A percentile compares a stretch with the other conserved stretches of the same genome.
Evolutionary conservation across 2,797 vertebrate genomes (phyloP).

Genomic region (Lutjanus argentimaculatus): DNA sequence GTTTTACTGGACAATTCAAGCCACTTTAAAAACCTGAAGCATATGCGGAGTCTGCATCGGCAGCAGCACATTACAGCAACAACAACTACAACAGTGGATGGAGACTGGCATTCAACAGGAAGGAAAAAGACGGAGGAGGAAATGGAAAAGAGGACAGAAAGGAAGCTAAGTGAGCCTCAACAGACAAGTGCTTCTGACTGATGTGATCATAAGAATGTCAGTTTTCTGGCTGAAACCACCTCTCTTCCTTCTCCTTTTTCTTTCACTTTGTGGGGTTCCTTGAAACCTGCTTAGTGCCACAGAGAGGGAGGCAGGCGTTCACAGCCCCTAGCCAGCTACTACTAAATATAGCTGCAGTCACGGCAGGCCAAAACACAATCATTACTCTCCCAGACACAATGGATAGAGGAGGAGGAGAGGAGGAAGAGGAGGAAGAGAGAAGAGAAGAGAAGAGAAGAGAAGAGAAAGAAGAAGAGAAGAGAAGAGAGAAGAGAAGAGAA

Average conservation of each 20-base stretch:
- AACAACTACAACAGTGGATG: constrained; percentile 17
- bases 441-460: constrained; percentile 10
- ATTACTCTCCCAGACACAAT: constrained; percentile 79
- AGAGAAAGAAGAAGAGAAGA: constrained; percentile 1
- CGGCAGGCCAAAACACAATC: constrained; percentile 78
- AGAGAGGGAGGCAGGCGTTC: constrained; percentile 67
- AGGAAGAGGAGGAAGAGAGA: constrained; percentile 6
- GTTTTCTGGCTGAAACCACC: constrained; percentile 48
- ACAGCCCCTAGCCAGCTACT: constrained; percentile 69
- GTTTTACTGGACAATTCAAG: constrained; percentile 69
- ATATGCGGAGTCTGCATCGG: constrained; percentile 55
- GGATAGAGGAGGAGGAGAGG: constrained; percentile 44
- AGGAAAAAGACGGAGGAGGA: constrained; percentile 6
- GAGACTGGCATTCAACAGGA: constrained; percentile 24
- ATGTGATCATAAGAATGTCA: constrained; percentile 32
- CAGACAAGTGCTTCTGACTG: constrained; percentile 46
- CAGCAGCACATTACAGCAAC: constrained; percentile 27
- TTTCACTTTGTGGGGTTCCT: constrained; percentile 62
- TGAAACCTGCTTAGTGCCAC: constrained; percentile 72
- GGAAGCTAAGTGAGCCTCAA: background rate
- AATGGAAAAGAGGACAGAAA: constrained; percentile 3
- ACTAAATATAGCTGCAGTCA: constrained; percentile 82
- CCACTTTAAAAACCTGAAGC: constrained; percentile 64
- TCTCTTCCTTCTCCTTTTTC: constrained; percentile 15
- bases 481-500: background rate